These are phyloP conservation scores for Coelopa frigida DNA, from an alignment of 1,140 invertebrate species.

Conservation along the genomic window DNA sequence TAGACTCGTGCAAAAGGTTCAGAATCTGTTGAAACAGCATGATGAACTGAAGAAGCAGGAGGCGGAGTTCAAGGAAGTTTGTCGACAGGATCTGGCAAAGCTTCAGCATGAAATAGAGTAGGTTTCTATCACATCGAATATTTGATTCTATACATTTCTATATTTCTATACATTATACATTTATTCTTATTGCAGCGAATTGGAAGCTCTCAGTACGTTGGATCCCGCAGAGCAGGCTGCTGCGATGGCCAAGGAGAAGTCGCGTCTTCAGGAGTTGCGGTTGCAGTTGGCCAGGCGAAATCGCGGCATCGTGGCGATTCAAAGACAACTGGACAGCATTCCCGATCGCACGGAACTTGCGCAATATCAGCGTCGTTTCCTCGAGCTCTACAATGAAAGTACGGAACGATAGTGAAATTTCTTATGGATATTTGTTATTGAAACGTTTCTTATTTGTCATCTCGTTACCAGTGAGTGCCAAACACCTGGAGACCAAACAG, in stretches of 20 bases:
- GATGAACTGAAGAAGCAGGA: conserved; percentile 70
- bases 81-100: conserved; percentile 57
- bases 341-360: conserved; percentile 86
- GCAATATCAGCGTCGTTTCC: conserved; percentile 91
- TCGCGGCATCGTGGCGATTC: conserved; percentile 68
- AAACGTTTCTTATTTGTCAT: conserved; percentile 3
- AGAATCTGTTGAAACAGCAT: conserved; percentile 60
- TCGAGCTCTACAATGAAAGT: conserved; percentile 96
- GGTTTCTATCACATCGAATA: conserved; percentile 22
- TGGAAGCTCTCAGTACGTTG: conserved; percentile 47
- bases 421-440: conserved; percentile 8
- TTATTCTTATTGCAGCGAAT: conserved; percentile 44
- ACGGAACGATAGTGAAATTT: conserved; percentile 13
- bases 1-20: conserved; percentile 57
- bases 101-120: conserved; percentile 54
- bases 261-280: conserved; percentile 44
- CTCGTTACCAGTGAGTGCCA: conserved; percentile 71
- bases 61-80: conserved; percentile 65
- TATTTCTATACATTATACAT: neutral
- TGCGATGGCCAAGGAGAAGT: conserved; percentile 54
- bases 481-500: conserved; percentile 94
- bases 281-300: conserved; percentile 72
- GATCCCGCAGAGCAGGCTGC: conserved; percentile 45
- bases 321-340: conserved; percentile 79
- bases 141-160: neutral